phyloP scores from a whole-genome alignment of 2,113 vertebrate species.

The Hippocampus mohnikei region DNA sequence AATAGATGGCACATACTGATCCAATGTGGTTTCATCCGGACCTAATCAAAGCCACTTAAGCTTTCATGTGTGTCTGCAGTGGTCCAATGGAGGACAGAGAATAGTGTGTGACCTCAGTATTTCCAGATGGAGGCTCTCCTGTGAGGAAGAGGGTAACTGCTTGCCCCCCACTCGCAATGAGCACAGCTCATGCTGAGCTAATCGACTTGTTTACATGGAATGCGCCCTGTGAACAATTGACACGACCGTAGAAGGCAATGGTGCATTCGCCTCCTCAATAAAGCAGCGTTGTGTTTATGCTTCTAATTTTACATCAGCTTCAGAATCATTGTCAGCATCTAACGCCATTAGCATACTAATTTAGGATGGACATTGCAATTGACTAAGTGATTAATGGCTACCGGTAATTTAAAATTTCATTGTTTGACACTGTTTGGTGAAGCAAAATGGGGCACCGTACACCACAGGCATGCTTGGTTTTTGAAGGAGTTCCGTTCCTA shows the following conservation, averaged over 20 bases:
- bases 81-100: constrained; percentile 48
- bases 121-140: constrained; percentile 55
- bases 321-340: neutral
- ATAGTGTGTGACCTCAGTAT: constrained; percentile 50
- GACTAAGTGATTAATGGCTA: neutral
- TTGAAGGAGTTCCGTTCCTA: neutral
- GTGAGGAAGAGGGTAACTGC: constrained; percentile 39
- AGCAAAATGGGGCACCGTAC: neutral
- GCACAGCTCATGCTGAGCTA: constrained; percentile 52
- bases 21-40: constrained; percentile 10
- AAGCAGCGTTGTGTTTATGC: neutral
- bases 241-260: constrained; percentile 45
- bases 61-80: constrained; percentile 15
- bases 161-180: constrained; percentile 2
- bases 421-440: neutral
- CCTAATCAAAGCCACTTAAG: constrained; percentile 16
- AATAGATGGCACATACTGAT: neutral
- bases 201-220: constrained; percentile 64
- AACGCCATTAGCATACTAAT: neutral
- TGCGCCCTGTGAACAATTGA: constrained; percentile 50
- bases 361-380: neutral
- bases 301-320: neutral
- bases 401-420: neutral
- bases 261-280: neutral
- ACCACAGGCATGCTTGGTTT: neutral